These are phyloP conservation scores for Sisor rabdophorus DNA, from an alignment of 2,113 vertebrate genomes.

Conservation along the genomic window DNA sequence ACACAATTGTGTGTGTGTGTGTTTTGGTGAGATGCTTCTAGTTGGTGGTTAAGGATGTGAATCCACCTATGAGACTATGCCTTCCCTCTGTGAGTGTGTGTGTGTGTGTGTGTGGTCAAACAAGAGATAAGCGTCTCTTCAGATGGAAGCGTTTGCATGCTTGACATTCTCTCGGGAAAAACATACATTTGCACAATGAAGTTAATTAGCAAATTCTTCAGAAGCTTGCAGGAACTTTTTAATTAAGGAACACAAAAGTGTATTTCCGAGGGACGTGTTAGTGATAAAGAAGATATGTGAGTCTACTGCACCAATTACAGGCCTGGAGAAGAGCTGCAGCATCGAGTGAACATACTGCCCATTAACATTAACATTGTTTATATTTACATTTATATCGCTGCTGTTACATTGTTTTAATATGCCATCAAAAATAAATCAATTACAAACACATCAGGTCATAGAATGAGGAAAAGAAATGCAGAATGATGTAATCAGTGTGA, in stretches of 20 bases:
- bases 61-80: slow-evolving; percentile 20
- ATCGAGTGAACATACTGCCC: background rate
- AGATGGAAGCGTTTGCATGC: slow-evolving; percentile 52
- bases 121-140: slow-evolving; percentile 58
- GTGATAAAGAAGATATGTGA: slow-evolving; percentile 58
- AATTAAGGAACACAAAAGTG: slow-evolving; percentile 69
- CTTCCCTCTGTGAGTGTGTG: background rate
- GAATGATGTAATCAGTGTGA: no score
- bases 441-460: no score
- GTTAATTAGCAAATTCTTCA: slow-evolving; percentile 71
- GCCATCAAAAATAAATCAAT: no score
- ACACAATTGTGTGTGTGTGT: no score
- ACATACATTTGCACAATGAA: slow-evolving; percentile 62
- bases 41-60: slow-evolving; percentile 13
- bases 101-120: slow-evolving; percentile 43
- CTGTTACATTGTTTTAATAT: no score
- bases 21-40: slow-evolving; percentile 14
- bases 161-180: slow-evolving; percentile 46
- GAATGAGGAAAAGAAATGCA: no score
- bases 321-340: slow-evolving; percentile 18
- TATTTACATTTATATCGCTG: no score
- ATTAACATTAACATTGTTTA: no score
- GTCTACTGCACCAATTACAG: slow-evolving; percentile 28
- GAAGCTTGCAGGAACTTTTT: slow-evolving; percentile 71
- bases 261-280: slow-evolving; percentile 56